A percentile compares a stretch with the other conserved stretches of the same genome.
These are phyloP conservation scores for Zaprionus lachaisei DNA, from an alignment of 1,140 invertebrate genomes.

Conservation along the genomic window DNA sequence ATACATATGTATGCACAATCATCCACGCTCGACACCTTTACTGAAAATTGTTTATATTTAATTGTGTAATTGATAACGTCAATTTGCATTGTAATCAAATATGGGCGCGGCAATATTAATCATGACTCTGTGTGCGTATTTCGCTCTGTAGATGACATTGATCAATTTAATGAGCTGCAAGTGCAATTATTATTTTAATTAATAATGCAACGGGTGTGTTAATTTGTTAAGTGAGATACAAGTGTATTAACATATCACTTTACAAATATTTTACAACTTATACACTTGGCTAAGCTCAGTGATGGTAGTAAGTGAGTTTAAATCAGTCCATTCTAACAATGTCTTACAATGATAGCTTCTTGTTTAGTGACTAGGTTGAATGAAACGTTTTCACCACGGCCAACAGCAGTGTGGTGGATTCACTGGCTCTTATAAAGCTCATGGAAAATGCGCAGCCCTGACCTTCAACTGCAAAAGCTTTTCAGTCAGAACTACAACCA, in stretches of 20 bases:
- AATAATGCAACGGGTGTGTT: constrained; percentile 31
- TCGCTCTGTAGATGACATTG: constrained; percentile 29
- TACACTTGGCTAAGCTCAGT: neutral
- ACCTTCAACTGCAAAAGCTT: neutral
- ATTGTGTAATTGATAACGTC: constrained; percentile 61
- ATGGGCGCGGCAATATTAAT: constrained; percentile 17
- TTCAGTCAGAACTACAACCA: neutral
- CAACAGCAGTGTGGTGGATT: neutral
- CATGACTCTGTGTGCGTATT: neutral
- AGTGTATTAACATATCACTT: neutral
- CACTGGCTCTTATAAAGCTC: neutral
- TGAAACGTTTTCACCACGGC: neutral
- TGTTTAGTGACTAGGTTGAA: too few relatives aligned
- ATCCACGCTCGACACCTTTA: constrained; percentile 8
- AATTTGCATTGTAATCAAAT: constrained; percentile 58
- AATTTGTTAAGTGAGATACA: neutral
- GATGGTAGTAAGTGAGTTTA: too few relatives aligned
- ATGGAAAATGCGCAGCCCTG: neutral
- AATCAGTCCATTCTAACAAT: too few relatives aligned
- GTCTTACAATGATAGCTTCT: too few relatives aligned
- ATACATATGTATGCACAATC: neutral
- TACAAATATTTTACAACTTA: too few relatives aligned
- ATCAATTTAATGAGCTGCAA: constrained; percentile 54
- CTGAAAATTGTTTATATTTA: constrained; percentile 46
- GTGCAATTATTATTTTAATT: constrained; percentile 45